Base-by-base conservation (phyloP, 2,113 vertebrate species). In the Genyomyrus donnyi region DNA sequence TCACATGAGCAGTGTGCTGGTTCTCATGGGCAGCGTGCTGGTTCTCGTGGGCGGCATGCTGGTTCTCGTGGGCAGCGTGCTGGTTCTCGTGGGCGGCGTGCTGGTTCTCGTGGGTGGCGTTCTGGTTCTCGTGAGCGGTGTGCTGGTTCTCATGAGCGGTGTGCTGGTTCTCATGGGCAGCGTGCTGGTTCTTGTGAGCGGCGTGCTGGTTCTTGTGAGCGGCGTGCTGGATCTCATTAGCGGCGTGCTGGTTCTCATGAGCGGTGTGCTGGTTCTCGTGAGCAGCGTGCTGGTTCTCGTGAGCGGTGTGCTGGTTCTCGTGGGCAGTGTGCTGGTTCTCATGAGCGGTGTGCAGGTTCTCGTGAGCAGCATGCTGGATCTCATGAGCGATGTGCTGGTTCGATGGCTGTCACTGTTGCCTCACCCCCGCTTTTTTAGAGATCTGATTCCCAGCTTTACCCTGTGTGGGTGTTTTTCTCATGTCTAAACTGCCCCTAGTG, bases 121-220 rank as follows among this genome's bases (percentile, higher is more conserved):
- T 4, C 52, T 53, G 52, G 52, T 1, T 53, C 52, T 56, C 1
- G 1, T 53, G 17, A 0, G 17, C 3, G 0, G 53, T 0, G 48
- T 49, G 48, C 48, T 49, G 48, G 48, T 0, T 49, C 48, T 49
- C 10, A 3, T 50, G 0, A 1, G 11, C 11, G 0, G 11, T 0
- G 3, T 50, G 11, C 24, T 62, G 58, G 58, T 10, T 62, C 24
- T 62, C 58, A 1, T 62, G 24, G 0, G 24, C 7, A 0, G 19
- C 1, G 7, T n/a, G 56, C 24, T 62, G 24, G 56, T n/a, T 62
- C 56, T 27, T 0, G 0, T 27, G 24, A 1, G 58, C 58, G 0
- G 8, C 0, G 13, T 74, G 27, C 27, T 74, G 70, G 13, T 6
- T 74, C 31, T 62, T 7, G 0, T 62, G 24, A 0, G 6, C 24